These are phyloP conservation scores for Hylaeus volcanicus DNA, from an alignment of 1,140 invertebrate genomes.

Conservation along the genomic window DNA sequence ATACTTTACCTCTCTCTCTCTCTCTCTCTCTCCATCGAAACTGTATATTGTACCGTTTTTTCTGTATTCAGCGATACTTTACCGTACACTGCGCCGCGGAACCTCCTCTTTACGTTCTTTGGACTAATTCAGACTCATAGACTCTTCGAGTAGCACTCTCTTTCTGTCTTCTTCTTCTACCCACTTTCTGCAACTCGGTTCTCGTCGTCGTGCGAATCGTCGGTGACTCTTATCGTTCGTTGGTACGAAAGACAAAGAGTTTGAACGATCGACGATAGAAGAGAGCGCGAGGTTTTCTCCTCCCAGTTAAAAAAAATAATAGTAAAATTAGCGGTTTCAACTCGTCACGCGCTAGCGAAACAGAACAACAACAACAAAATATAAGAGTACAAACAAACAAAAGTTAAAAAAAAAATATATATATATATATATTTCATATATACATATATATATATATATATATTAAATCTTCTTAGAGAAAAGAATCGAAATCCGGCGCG, in stretches of 20 bases:
- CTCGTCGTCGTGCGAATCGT: not conserved
- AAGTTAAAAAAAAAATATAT: constrained; percentile 1
- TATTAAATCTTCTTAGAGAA: not conserved
- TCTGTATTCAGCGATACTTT: constrained; percentile 3
- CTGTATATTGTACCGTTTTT: not conserved
- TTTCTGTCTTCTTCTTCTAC: constrained; percentile 32
- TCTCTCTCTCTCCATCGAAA: constrained; percentile 4
- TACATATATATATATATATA: too few relatives aligned
- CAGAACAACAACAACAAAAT: constrained; percentile 4
- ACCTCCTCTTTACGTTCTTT: constrained; percentile 23
- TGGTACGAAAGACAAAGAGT: not conserved
- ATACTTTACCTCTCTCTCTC: constrained; percentile 26
- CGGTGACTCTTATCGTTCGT: not conserved
- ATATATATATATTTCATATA: not conserved
- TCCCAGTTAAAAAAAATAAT: constrained; percentile 2
- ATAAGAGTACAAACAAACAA: constrained; percentile 24
- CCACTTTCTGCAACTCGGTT: constrained; percentile 14
- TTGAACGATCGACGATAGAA: not conserved
- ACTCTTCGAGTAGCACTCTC: not conserved
- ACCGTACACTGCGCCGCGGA: constrained; percentile 3
- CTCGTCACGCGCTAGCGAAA: constrained; percentile 27
- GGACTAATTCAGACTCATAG: not conserved
- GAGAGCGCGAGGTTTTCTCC: constrained; percentile 17
- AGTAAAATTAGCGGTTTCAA: constrained; percentile 14
- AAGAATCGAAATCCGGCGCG: constrained; percentile 10